A percentile compares a stretch with the other conserved stretches of the same genome.
phyloP scores from a whole-genome alignment of 2,888 invertebrate genomes.

The Calameuta idolon region DNA sequence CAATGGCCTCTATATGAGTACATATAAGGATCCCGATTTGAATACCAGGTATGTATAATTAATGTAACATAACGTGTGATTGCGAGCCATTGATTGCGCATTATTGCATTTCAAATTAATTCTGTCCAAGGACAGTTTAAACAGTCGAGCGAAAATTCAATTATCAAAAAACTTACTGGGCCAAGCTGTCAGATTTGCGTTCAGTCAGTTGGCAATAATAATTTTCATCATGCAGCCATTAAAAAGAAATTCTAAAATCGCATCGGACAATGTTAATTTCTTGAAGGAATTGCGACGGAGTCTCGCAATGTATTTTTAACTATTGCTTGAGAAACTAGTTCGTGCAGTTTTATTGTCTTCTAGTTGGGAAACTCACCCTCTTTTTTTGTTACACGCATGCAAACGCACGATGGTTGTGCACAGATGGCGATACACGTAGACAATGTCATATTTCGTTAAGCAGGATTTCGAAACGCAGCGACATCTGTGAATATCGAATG shows the following conservation, averaged over 20 bases:
- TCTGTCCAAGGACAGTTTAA: background rate
- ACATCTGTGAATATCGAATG: background rate
- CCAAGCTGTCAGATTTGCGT: background rate
- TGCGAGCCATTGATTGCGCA: background rate
- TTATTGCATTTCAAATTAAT: background rate
- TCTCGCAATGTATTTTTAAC: background rate
- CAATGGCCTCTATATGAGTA: conserved; percentile 79
- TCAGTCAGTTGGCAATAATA: background rate
- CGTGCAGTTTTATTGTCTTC: background rate
- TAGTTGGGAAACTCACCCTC: background rate
- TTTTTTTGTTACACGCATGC: background rate
- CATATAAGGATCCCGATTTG: conserved; percentile 68
- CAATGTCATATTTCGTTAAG: background rate
- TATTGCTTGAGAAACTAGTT: background rate
- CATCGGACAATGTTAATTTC: background rate
- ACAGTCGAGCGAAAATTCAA: background rate
- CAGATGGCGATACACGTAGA: background rate
- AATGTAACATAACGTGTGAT: background rate
- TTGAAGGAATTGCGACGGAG: background rate
- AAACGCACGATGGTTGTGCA: background rate
- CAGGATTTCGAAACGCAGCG: background rate
- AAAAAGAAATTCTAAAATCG: background rate
- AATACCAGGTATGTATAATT: conserved; percentile 65
- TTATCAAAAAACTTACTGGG: background rate
- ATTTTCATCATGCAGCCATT: background rate